Percentiles rank a stretch among this genome's conserved stretches.
Conservation (phyloP, 2,797 vertebrate genomes). For the Sebastes glaucus region DNA sequence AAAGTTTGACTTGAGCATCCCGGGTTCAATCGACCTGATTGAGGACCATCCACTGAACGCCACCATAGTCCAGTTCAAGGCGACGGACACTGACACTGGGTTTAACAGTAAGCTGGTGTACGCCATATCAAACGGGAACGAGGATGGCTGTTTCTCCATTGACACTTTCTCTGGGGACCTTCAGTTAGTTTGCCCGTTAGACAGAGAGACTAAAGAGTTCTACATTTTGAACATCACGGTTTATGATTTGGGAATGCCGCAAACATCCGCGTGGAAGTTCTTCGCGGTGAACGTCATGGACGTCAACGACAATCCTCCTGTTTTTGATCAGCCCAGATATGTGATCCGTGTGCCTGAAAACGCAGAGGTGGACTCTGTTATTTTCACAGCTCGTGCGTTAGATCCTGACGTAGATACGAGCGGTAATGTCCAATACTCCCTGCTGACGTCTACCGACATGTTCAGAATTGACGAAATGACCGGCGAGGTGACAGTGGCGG, state of each 20-base stretch:
- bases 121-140: conserved; percentile 91
- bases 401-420: conserved; percentile 88
- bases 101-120: conserved; percentile 92
- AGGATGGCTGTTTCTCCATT: conserved; percentile 91
- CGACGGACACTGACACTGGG: conserved; percentile 89
- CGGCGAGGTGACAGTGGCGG: conserved; percentile 87
- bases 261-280: conserved; percentile 92
- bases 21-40: conserved; percentile 87
- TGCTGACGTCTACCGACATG: conserved; percentile 86
- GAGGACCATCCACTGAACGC: conserved; percentile 86
- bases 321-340: conserved; percentile 88
- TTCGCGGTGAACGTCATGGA: conserved; percentile 91
- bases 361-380: conserved; percentile 80
- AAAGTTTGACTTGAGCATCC: conserved; percentile 87
- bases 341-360: conserved; percentile 88
- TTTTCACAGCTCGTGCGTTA: conserved; percentile 85
- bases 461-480: conserved; percentile 89
- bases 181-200: conserved; percentile 86
- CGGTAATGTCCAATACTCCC: conserved; percentile 84
- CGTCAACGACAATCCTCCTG: conserved; percentile 92
- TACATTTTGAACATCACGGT: conserved; percentile 95
- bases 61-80: conserved; percentile 85
- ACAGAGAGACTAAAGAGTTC: conserved; percentile 90
- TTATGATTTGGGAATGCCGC: conserved; percentile 91
- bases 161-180: conserved; percentile 90